Conservation (phyloP, 2,888 invertebrate genomes). For the Biston stratarius region DNA sequence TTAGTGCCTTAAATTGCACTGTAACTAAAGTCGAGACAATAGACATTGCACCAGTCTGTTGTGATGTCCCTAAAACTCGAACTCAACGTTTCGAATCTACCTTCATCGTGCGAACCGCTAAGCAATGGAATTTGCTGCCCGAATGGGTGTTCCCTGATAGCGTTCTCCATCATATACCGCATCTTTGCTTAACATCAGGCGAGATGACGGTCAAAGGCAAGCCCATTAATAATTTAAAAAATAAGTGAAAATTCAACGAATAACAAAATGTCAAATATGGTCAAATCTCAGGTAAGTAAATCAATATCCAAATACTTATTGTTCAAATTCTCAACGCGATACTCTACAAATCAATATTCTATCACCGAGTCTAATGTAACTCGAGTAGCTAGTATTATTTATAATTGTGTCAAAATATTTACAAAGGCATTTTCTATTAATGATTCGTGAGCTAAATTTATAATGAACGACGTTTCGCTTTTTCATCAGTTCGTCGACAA, state of each 20-base stretch:
- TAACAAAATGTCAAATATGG: conserved; percentile 15
- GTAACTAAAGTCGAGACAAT: too few species aligned
- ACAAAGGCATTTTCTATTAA: conserved; percentile 37
- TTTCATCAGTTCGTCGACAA: conserved; percentile 38
- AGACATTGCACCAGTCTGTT: conserved; percentile 4
- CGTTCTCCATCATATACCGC: too few species aligned
- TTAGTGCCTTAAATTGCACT: too few species aligned
- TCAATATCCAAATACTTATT: conserved; percentile 27
- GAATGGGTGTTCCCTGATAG: too few species aligned
- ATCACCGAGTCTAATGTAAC: conserved; percentile 30
- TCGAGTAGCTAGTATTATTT: conserved; percentile 26
- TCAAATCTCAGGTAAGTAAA: conserved; percentile 10
- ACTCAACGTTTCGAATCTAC: too few species aligned
- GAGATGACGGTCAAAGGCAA: too few species aligned
- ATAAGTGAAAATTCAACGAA: conserved; percentile 17
- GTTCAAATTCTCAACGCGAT: conserved; percentile 24
- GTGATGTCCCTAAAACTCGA: too few species aligned
- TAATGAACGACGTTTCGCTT: conserved; percentile 39
- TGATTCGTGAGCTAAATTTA: conserved; percentile 42
- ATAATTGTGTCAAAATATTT: conserved; percentile 44
- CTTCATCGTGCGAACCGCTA: too few species aligned
- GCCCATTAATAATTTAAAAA: too few species aligned
- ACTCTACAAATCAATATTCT: conserved; percentile 34
- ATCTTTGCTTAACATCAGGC: too few species aligned
- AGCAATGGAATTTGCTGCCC: too few species aligned